Conservation (phyloP, 2,113 vertebrate genomes). For the Grus americana region DNA sequence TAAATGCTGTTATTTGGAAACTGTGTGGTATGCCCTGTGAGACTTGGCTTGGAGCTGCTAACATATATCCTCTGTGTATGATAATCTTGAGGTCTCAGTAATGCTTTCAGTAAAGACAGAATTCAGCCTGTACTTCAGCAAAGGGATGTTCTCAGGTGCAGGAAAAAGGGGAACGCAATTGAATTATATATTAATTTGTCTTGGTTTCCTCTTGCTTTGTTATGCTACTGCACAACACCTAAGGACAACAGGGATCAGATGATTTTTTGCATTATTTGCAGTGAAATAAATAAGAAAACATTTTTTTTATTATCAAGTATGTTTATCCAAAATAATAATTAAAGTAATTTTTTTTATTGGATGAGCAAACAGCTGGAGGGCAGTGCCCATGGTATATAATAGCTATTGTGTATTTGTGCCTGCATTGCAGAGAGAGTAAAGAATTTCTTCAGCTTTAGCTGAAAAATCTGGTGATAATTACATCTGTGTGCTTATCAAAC, state of each 20-base stretch:
- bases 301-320: not conserved
- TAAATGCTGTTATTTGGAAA: not conserved
- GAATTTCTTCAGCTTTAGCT: not conserved
- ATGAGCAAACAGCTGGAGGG: not conserved
- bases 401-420: not conserved
- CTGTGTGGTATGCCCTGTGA: not conserved
- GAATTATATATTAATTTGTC: not conserved
- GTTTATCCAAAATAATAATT: not conserved
- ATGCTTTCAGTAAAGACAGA: not conserved
- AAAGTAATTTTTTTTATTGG: not conserved
- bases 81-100: not conserved
- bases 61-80: not conserved
- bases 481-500: constrained; percentile 18
- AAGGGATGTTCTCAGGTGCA: not conserved
- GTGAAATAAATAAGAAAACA: not conserved
- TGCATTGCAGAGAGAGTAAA: not conserved
- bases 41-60: not conserved
- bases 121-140: not conserved
- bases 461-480: not conserved
- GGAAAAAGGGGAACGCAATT: not conserved
- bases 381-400: not conserved
- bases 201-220: not conserved
- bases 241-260: not conserved
- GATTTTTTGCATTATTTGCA: not conserved
- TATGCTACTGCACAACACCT: not conserved